These are phyloP conservation scores for Cataglyphis hispanica DNA, from an alignment of 1,140 invertebrate genomes.

Conservation along the genomic window DNA sequence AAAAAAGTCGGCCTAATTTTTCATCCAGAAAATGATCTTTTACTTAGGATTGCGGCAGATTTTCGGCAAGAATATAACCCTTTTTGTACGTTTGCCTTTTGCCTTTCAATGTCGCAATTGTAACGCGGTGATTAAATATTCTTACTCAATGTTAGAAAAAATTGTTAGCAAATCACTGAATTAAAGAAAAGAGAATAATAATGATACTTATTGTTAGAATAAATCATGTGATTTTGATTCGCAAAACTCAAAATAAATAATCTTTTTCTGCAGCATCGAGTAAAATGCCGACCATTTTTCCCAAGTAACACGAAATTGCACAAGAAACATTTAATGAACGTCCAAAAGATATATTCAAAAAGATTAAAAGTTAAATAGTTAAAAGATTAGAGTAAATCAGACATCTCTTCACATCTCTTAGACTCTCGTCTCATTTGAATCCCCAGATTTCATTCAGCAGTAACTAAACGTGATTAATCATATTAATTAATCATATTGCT, in stretches of 20 bases:
- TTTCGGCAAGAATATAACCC: constrained; percentile 14
- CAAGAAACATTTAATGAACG: background rate
- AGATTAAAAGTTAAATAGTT: background rate
- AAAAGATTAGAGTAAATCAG: background rate
- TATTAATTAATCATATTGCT: no score
- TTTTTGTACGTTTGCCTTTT: constrained; percentile 42
- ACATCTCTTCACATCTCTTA: background rate
- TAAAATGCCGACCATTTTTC: constrained; percentile 9
- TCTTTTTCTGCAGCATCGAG: background rate
- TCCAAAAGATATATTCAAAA: background rate
- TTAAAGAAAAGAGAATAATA: constrained; percentile 30
- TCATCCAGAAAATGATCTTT: constrained; percentile 44
- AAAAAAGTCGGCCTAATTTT: constrained; percentile 56
- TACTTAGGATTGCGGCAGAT: constrained; percentile 30
- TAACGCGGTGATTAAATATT: constrained; percentile 39
- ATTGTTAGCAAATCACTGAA: constrained; percentile 25
- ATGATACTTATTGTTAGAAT: constrained; percentile 37
- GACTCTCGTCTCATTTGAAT: background rate
- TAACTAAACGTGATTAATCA: no score
- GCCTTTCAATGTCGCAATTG: constrained; percentile 41
- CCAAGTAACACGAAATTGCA: background rate
- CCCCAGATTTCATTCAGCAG: background rate
- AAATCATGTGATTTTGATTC: constrained; percentile 28
- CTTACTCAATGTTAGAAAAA: constrained; percentile 28
- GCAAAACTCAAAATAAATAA: constrained; percentile 15